Conservation (phyloP, 1,140 invertebrate genomes). For the Lycorma delicatula region DNA sequence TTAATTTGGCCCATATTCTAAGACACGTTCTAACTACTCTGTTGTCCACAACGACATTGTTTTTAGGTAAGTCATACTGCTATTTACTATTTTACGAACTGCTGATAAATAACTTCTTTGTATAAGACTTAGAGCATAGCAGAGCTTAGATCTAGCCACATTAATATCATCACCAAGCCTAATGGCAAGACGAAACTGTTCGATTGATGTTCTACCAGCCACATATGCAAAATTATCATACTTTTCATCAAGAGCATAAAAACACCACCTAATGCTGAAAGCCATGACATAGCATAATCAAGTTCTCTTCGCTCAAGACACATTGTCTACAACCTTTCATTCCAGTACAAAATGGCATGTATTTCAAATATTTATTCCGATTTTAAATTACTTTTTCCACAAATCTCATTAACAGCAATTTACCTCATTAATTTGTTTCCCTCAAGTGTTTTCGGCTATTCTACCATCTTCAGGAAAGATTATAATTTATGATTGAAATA, state of each 20-base stretch:
- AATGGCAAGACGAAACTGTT: constrained; percentile 71
- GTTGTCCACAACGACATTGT: constrained; percentile 41
- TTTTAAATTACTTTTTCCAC: too few species aligned
- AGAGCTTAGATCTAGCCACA: constrained; percentile 71
- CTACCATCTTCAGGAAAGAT: too few species aligned
- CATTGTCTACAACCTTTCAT: constrained; percentile 17
- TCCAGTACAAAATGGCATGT: too few species aligned
- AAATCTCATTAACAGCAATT: too few species aligned
- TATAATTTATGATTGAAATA: too few species aligned
- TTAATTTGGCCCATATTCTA: constrained; percentile 72
- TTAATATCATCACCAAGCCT: constrained; percentile 70
- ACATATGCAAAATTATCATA: constrained; percentile 67
- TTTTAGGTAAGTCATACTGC: constrained; percentile 49
- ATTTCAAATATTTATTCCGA: too few species aligned
- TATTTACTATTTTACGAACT: constrained; percentile 55
- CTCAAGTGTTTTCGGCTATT: too few species aligned
- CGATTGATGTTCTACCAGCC: constrained; percentile 78
- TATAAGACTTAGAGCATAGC: constrained; percentile 76
- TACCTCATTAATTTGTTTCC: too few species aligned
- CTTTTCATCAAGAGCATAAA: constrained; percentile 84
- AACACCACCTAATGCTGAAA: constrained; percentile 91
- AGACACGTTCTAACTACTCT: constrained; percentile 68
- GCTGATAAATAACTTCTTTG: constrained; percentile 60
- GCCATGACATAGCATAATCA: constrained; percentile 82
- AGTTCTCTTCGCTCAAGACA: constrained; percentile 57